Percentiles rank a stretch among this genome's conserved stretches.
Conservation (phyloP, 23 tunicate genomes). For the Pegea sp. region DNA sequence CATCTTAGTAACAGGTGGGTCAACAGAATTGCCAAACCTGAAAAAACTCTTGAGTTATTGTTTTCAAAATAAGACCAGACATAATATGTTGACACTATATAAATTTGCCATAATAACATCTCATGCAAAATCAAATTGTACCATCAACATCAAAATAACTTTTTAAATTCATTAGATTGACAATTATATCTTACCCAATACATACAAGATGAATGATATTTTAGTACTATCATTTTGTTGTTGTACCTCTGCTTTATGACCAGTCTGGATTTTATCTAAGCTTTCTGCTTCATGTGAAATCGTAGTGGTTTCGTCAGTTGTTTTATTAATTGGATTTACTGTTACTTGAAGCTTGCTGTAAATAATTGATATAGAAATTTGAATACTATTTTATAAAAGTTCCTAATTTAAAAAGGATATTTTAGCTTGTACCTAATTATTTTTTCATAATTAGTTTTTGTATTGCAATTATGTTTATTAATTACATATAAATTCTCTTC, state of each 20-base stretch:
- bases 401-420: too few species aligned
- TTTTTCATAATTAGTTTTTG: too few species aligned
- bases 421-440: too few species aligned
- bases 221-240: slow-evolving; percentile 83
- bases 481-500: too few species aligned
- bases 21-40: slow-evolving; percentile 63
- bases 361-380: too few species aligned
- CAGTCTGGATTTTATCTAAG: slow-evolving; percentile 47
- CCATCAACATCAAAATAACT: not conserved
- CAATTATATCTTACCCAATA: slow-evolving; percentile 25
- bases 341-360: too few species aligned
- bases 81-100: not conserved
- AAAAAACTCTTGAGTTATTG: slow-evolving; percentile 1
- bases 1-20: slow-evolving; percentile 46
- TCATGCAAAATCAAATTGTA: not conserved
- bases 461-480: too few species aligned
- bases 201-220: slow-evolving; percentile 58
- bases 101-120: not conserved
- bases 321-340: too few species aligned
- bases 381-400: too few species aligned
- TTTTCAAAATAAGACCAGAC: not conserved
- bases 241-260: slow-evolving; percentile 43
- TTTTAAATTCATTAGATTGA: not conserved
- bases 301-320: too few species aligned
- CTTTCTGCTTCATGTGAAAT: too few species aligned